A percentile compares a stretch with the other conserved stretches of the same genome.
Conservation (phyloP, 2,888 invertebrate species). For the Allygus modestus region DNA sequence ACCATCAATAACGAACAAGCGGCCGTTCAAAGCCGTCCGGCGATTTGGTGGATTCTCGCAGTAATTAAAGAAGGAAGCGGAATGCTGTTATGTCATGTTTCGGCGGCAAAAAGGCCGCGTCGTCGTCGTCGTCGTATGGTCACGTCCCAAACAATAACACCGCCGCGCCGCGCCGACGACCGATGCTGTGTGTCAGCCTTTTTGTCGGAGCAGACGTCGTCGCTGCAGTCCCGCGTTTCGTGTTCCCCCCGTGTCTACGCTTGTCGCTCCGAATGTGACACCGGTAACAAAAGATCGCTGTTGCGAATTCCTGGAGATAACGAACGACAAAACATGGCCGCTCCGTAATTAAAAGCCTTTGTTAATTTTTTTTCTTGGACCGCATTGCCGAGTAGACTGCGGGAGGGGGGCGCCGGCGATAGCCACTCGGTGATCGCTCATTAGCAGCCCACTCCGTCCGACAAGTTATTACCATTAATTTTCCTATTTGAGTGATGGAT, state of each 20-base stretch:
- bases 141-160: neutral
- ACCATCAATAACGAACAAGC: slow-evolving; percentile 24
- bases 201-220: neutral
- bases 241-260: slow-evolving; percentile 26
- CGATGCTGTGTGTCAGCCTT: slow-evolving; percentile 21
- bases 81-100: slow-evolving; percentile 45
- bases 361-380: slow-evolving; percentile 17
- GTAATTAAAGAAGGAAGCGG: slow-evolving; percentile 31
- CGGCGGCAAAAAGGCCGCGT: slow-evolving; percentile 25
- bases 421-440: neutral
- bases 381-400: neutral
- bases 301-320: slow-evolving; percentile 17
- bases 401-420: neutral
- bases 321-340: slow-evolving; percentile 24
- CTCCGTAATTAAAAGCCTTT: slow-evolving; percentile 38
- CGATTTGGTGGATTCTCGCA: slow-evolving; percentile 19
- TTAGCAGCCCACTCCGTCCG: neutral
- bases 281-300: slow-evolving; percentile 29
- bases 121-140: slow-evolving; percentile 25
- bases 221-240: neutral
- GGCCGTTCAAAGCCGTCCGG: slow-evolving; percentile 22
- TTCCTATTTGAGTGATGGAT: neutral
- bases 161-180: neutral
- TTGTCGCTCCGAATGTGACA: slow-evolving; percentile 38
- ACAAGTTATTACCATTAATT: neutral